Conservation (phyloP, 2,113 vertebrate species). For the Gorsachius goisagi region DNA sequence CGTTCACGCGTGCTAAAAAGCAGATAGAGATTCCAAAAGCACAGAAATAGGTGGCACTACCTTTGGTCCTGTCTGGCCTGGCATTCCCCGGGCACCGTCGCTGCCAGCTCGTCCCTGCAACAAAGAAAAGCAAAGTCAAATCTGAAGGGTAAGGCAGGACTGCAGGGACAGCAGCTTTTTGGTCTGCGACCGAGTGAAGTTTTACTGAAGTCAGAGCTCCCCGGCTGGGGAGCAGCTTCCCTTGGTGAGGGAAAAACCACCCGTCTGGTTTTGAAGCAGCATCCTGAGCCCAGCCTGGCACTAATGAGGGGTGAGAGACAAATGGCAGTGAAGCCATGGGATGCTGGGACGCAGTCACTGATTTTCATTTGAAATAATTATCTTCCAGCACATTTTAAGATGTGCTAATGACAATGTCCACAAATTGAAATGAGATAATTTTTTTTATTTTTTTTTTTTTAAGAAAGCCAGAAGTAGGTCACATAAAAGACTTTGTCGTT, state of each 20-base stretch:
- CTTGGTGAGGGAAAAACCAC: background rate
- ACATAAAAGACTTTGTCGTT: background rate
- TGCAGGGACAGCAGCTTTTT: background rate
- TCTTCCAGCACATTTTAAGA: background rate
- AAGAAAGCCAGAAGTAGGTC: background rate
- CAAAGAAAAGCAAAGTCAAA: background rate
- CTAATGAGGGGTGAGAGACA: background rate
- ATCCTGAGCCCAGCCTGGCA: background rate
- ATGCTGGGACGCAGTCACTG: background rate
- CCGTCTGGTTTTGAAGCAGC: background rate
- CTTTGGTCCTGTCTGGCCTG: slow-evolving; percentile 94
- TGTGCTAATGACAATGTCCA: background rate
- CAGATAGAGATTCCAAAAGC: background rate
- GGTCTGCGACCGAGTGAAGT: fast-evolving
- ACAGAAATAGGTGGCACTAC: background rate
- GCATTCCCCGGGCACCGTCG: slow-evolving; percentile 95
- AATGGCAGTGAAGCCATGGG: fast-evolving
- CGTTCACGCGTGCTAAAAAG: background rate
- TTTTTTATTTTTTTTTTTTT: background rate
- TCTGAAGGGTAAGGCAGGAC: background rate
- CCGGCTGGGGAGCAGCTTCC: background rate
- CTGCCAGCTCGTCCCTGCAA: slow-evolving; percentile 90
- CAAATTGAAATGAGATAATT: background rate
- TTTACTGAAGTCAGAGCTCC: background rate
- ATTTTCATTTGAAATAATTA: background rate